These are phyloP conservation scores for Noctilio leporinus DNA, from an alignment of 2,113 vertebrate genomes.

Conservation along the genomic window DNA sequence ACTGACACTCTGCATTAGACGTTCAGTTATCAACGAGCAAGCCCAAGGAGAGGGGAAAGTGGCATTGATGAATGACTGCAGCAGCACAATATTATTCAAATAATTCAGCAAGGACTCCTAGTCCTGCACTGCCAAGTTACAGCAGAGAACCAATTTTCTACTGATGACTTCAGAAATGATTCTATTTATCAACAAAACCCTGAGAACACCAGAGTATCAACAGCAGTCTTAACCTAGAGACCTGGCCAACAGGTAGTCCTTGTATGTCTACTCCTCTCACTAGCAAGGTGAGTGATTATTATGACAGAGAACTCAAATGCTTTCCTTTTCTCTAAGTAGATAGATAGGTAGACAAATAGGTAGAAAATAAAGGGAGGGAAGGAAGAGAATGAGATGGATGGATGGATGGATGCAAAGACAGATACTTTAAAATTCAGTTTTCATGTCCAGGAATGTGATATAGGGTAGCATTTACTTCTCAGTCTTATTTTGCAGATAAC, in stretches of 20 bases:
- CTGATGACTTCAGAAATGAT: constrained; percentile 63
- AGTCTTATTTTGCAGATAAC: neutral
- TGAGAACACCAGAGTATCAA: neutral
- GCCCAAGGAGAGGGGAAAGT: neutral
- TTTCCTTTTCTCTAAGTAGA: neutral
- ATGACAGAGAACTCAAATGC: neutral
- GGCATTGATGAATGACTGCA: neutral
- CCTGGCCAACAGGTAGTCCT: neutral
- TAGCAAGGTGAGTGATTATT: neutral
- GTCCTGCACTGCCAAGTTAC: neutral
- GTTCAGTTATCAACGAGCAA: neutral
- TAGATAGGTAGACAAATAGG: too few species aligned
- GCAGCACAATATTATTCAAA: constrained; percentile 44
- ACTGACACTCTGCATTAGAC: neutral
- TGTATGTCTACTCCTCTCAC: neutral
- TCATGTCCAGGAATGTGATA: neutral
- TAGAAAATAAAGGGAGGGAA: neutral
- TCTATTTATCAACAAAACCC: constrained; percentile 57
- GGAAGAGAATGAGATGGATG: neutral
- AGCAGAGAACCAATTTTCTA: constrained; percentile 50
- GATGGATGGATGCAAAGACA: neutral
- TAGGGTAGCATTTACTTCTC: neutral
- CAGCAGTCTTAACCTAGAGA: constrained; percentile 16
- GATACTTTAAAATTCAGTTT: neutral
- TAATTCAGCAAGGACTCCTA: neutral